phyloP scores from a whole-genome alignment of 2,797 vertebrate species.

The Parauchenoglanis punctatus region DNA sequence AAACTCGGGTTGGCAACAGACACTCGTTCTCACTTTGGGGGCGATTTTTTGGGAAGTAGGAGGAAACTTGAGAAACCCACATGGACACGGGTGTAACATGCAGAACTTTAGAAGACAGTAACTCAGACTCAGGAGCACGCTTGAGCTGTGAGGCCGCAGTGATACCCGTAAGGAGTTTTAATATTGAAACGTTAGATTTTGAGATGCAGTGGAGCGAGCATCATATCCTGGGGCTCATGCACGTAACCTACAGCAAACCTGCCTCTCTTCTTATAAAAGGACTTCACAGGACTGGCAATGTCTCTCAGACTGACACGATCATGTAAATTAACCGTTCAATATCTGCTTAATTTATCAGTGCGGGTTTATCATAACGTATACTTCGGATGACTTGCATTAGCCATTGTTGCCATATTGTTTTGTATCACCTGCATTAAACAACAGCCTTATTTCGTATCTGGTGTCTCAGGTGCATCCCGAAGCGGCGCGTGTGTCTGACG shows the following conservation, averaged over 20 bases:
- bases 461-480: slow-evolving; percentile 83
- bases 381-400: background rate
- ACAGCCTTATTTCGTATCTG: background rate
- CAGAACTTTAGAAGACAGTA: background rate
- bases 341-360: background rate
- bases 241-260: background rate
- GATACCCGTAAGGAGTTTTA: background rate
- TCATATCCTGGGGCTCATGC: background rate
- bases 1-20: too few species aligned
- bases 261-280: background rate
- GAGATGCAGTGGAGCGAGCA: background rate
- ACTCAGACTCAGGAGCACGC: too few species aligned
- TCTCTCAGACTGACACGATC: background rate
- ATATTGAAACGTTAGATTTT: background rate
- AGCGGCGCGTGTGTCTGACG: slow-evolving; percentile 88
- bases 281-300: background rate
- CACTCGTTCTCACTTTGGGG: background rate
- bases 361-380: background rate
- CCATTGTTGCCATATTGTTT: background rate
- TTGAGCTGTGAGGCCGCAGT: background rate
- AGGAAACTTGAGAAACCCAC: background rate
- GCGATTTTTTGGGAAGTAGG: background rate
- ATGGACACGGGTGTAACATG: background rate
- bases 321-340: background rate
- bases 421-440: background rate